These are phyloP conservation scores for Rhynchonycteris naso DNA, from an alignment of 2,797 vertebrate genomes.

Conservation along the genomic window DNA sequence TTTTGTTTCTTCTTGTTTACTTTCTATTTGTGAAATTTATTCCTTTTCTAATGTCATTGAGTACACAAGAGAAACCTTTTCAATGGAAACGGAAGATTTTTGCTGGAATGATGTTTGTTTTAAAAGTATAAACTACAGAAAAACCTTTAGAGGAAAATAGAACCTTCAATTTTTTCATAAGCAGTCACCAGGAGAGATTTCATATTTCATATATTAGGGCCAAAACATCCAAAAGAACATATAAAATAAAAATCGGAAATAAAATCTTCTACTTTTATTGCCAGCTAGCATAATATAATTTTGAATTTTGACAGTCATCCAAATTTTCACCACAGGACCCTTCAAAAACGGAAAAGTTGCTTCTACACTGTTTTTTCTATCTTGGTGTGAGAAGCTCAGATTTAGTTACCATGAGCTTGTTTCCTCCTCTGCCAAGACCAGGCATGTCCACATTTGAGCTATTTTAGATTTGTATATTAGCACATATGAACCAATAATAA, in stretches of 20 bases:
- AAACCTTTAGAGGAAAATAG: neutral
- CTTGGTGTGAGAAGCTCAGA: neutral
- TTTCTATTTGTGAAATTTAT: slow-evolving; percentile 31
- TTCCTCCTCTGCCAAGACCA: slow-evolving; percentile 8
- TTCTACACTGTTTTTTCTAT: neutral
- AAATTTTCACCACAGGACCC: neutral
- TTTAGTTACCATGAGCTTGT: neutral
- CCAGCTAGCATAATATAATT: neutral
- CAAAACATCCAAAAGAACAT: slow-evolving; percentile 2
- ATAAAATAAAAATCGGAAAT: slow-evolving; percentile 1
- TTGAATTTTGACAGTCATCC: neutral
- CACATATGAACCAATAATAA: slow-evolving; percentile 15
- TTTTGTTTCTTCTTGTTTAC: neutral
- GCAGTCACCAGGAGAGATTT: neutral
- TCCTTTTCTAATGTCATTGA: slow-evolving; percentile 26
- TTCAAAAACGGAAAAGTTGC: neutral
- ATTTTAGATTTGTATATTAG: slow-evolving; percentile 40
- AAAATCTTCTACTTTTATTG: neutral
- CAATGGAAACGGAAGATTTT: neutral
- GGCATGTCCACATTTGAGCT: neutral
- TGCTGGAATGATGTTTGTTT: neutral
- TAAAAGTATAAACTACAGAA: neutral
- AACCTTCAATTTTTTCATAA: neutral
- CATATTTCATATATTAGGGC: neutral
- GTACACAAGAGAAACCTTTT: slow-evolving; percentile 5